These are phyloP conservation scores for Thunnus thynnus DNA, from an alignment of 2,113 vertebrate genomes.

Conservation along the genomic window DNA sequence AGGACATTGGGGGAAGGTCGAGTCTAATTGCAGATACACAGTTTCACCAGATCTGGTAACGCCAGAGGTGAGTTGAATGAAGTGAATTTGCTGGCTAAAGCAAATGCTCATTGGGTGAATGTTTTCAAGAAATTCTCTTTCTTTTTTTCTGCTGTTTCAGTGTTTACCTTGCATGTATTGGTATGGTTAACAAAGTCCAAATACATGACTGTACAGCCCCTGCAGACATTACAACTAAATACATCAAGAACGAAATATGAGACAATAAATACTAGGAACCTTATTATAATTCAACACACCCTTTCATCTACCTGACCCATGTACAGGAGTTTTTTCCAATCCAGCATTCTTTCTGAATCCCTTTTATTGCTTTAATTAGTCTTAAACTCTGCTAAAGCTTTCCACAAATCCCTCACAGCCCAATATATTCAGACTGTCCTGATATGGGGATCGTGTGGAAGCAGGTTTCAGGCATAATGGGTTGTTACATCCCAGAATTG, in stretches of 20 bases:
- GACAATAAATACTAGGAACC: too few species aligned
- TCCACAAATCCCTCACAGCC: neutral
- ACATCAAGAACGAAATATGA: too few species aligned
- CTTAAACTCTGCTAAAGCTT: neutral
- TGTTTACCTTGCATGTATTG: too few species aligned
- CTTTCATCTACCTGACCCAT: too few species aligned
- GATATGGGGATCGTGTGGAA: conserved; percentile 9
- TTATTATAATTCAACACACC: too few species aligned
- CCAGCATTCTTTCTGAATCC: conserved; percentile 7
- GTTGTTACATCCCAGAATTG: neutral
- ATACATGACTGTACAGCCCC: too few species aligned
- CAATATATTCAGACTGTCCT: neutral
- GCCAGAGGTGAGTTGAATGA: conserved; percentile 45
- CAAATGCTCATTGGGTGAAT: neutral
- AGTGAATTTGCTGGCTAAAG: neutral
- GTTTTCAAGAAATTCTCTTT: neutral
- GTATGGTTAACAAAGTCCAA: too few species aligned
- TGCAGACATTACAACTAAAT: too few species aligned
- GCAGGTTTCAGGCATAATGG: neutral
- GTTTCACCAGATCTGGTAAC: neutral
- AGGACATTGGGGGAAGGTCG: neutral
- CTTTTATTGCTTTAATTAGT: conserved; percentile 38
- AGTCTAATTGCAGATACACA: conserved; percentile 12
- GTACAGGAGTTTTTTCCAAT: neutral
- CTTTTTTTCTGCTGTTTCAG: neutral